These are phyloP conservation scores for Ophraella communa DNA, from an alignment of 2,888 invertebrate genomes.

Conservation along the genomic window DNA sequence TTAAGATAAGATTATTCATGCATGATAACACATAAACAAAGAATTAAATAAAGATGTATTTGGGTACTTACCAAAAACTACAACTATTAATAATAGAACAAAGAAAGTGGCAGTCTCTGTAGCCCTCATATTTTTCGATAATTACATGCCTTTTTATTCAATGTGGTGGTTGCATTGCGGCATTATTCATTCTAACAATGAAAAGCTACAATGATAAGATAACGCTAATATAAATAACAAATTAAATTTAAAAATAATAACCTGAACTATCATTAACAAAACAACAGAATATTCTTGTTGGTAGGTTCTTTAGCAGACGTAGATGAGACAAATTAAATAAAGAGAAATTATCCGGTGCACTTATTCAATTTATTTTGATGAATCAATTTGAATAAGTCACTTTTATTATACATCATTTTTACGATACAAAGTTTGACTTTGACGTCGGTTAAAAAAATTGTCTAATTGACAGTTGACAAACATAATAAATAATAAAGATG, in stretches of 20 bases:
- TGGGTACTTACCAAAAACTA: slow-evolving; percentile 17
- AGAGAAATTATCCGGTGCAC: slow-evolving; percentile 46
- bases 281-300: not conserved
- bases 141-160: slow-evolving; percentile 32
- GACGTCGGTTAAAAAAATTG: slow-evolving; percentile 10
- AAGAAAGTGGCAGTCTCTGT: slow-evolving; percentile 21
- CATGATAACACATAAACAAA: not conserved
- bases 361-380: slow-evolving; percentile 56
- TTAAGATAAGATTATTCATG: slow-evolving; percentile 4
- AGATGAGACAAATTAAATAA: slow-evolving; percentile 47
- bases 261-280: slow-evolving; percentile 8
- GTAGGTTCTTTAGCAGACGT: slow-evolving; percentile 7
- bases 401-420: slow-evolving; percentile 30
- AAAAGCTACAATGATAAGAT: slow-evolving; percentile 42
- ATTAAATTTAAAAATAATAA: slow-evolving; percentile 9
- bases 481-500: no score
- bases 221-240: slow-evolving; percentile 28
- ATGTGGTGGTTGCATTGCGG: slow-evolving; percentile 5
- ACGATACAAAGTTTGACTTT: slow-evolving; percentile 11
- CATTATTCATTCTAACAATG: slow-evolving; percentile 22
- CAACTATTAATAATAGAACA: slow-evolving; percentile 19
- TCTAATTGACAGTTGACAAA: slow-evolving; percentile 11
- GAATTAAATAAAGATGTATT: not conserved
- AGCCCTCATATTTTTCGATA: slow-evolving; percentile 37
- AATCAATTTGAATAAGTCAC: slow-evolving; percentile 49